Conservation (phyloP, 1,140 invertebrate genomes). For the Lamellibrachia luymesi region DNA sequence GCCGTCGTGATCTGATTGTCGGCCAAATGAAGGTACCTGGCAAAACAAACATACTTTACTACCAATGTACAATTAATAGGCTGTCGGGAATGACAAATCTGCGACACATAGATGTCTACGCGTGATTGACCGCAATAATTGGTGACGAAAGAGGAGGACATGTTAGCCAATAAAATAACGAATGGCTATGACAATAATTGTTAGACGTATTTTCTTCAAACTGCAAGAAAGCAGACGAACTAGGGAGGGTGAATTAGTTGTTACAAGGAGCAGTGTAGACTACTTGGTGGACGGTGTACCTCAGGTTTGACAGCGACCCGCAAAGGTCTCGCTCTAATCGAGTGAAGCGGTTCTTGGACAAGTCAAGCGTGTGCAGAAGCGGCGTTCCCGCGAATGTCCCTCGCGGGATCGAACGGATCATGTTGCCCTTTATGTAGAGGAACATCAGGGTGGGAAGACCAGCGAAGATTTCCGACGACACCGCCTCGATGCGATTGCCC, state of each 20-base stretch:
- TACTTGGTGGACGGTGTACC: background rate
- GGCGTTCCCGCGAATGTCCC: slow-evolving; percentile 8
- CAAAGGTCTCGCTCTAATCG: background rate
- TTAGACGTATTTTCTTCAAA: background rate
- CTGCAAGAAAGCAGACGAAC: too few species aligned
- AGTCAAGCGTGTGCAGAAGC: slow-evolving; percentile 11
- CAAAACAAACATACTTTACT: background rate
- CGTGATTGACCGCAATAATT: background rate
- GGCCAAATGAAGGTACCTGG: background rate
- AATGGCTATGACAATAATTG: background rate
- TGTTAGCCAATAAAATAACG: background rate
- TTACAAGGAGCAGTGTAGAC: background rate
- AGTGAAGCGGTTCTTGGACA: slow-evolving; percentile 12
- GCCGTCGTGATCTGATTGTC: background rate
- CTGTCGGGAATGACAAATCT: background rate
- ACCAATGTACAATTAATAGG: background rate
- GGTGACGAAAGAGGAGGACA: background rate
- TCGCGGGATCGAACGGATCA: slow-evolving; percentile 19
- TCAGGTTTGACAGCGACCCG: slow-evolving; percentile 18
- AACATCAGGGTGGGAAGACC: slow-evolving; percentile 9
- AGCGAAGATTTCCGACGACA: slow-evolving; percentile 44
- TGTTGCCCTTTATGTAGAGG: slow-evolving; percentile 30
- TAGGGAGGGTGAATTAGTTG: background rate
- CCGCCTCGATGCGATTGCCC: slow-evolving; percentile 54
- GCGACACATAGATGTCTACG: background rate